These are phyloP conservation scores for Xylocopa sonorina DNA, from an alignment of 1,140 invertebrate genomes.

Conservation along the genomic window DNA sequence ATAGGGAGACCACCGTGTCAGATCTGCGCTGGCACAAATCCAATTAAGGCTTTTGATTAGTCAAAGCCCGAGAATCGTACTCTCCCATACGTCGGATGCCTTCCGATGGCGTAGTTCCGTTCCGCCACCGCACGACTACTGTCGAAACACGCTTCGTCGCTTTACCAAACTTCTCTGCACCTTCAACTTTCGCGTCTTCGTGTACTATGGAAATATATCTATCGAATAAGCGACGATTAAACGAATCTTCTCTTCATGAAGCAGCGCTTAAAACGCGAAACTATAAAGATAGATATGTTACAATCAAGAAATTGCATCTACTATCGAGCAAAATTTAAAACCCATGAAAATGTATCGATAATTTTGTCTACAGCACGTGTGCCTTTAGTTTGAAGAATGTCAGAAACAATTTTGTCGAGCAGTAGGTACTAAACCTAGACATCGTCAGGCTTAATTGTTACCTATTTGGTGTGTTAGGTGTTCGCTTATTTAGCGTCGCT, in stretches of 20 bases:
- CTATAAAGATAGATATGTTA: too few relatives aligned
- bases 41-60: slow-evolving; percentile 69
- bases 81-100: slow-evolving; percentile 35
- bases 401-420: too few relatives aligned
- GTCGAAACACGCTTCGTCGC: slow-evolving; percentile 20
- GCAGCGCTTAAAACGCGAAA: too few relatives aligned
- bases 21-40: slow-evolving; percentile 55
- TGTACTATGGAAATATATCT: too few relatives aligned
- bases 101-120: slow-evolving; percentile 44
- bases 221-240: slow-evolving; percentile 10
- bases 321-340: too few relatives aligned
- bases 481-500: not conserved
- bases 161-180: slow-evolving; percentile 40
- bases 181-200: slow-evolving; percentile 44
- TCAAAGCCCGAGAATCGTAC: slow-evolving; percentile 51
- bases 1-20: slow-evolving; percentile 34
- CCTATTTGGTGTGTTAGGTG: not conserved
- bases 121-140: slow-evolving; percentile 44
- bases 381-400: too few relatives aligned
- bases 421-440: too few relatives aligned
- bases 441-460: not conserved
- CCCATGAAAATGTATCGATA: too few relatives aligned
- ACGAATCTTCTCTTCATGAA: not conserved
- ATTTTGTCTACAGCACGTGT: too few relatives aligned
- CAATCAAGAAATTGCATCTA: too few relatives aligned